Base-by-base conservation (phyloP, 2,113 vertebrate species). In the Engraulis encrasicolus region DNA sequence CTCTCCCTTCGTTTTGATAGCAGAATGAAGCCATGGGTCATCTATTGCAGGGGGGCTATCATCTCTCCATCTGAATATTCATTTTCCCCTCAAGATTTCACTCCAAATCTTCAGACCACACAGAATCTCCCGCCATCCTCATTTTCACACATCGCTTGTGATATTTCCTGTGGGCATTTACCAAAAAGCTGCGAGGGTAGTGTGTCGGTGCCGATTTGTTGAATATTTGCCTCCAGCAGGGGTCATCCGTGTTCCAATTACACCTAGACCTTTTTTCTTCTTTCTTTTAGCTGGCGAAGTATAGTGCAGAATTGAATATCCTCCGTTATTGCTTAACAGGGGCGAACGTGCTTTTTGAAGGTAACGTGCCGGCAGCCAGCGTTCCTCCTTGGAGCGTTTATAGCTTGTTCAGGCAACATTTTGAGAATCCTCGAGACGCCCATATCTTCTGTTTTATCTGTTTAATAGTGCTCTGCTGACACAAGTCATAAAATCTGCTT, bases 381-480 rank as follows among this genome's bases (percentile, higher is more conserved):
- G 58, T 66, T n/a, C 58, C 58, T 66, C 58, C 6, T 66, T 23
- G 58, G 23, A 66, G 58, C 58, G 58, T 66, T 66, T 66, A 66
- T 66, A 66, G 58, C 58, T 66, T 23, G 58, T 66, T 82, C 79
- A 85, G 84, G 71, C 84, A 36, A 77, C 81, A 82, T 85, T 87
- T 89, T 89, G 87, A 89, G 87, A 89, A 89, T 87, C 86, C 88
- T 89, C 88, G 82, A 85, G 88, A 89, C 87, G 85, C 83, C 85
- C 84, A 84, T 88, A 88, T 88, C 85, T 80, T 86, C 83, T 87
- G 86, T 87, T 89, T 89, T 89, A 89, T 89, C 88, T 89, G 88
- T 89, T 87, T 87, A 89, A 89, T 89, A 89, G 88, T 81, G 88
- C 88, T 87, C 87, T 86, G 84, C 86, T 87, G 86, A 86, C 78